Base-by-base conservation (phyloP, 92 coral and sea anemone genomes). In the Epizoanthus fatuus region DNA sequence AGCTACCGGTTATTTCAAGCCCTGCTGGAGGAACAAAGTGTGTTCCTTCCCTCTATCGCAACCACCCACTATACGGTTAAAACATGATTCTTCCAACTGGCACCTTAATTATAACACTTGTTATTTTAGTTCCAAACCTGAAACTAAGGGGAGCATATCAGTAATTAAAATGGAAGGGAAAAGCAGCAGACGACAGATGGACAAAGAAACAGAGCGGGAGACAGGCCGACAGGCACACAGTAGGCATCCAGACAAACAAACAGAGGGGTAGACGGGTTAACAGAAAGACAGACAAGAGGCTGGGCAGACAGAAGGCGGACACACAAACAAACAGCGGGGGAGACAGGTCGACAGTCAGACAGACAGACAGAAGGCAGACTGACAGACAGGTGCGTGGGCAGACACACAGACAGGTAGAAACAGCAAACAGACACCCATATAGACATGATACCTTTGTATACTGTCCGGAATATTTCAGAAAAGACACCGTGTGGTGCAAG, bases 401-500 rank as follows among this genome's bases (percentile, higher is more conserved):
- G 22, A 44, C 51, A 7, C 17, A 12, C 10, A 19, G 17, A 53
- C 45, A 11, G 16, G 17, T 11, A 5, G 4, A 17, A 29, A 29
- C 35, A 14, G 14, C 49, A 40, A 10, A 7, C 79, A 57, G 57
- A 40, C 73, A 63, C 4, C 14, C 12, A 32, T 14, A 12, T 32
- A 22, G 20, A 35, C 8, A 13, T 10, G 75, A 88, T 92, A 92
- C 99, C 99, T 88, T 88, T 91, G 69, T 95, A 90, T 20, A 87
- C 63, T 37, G 96, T 95, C 22, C 99, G 93, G 74, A 97, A 97
- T 16, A 97, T 90, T 82, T 97, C 99, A 4, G 99, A 94, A 81
- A 97, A 97, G 64, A 97, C 93, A 16, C 99, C 99, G 60, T 97
- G 90, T 20, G 99, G 99, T 1, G 99, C 99, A 59, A 97, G 95